Evolutionary conservation across 2,797 vertebrate genomes (phyloP), one percentile per base, ranked within the genome.

Genomic region (Protosalanx chinensis): DNA sequence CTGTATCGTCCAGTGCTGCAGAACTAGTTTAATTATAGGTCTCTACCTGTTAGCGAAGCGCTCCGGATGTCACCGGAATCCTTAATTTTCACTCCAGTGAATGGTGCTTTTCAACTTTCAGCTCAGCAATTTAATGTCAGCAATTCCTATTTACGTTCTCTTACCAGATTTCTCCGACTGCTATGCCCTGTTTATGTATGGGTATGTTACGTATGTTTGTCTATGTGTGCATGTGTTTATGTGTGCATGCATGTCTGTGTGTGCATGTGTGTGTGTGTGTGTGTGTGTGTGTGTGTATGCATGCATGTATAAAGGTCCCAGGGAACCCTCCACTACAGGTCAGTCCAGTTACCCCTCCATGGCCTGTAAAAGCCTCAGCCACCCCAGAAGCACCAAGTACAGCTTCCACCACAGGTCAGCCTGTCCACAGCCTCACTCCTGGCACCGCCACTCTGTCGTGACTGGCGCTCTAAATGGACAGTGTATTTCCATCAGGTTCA

Each of bases 341-440:
- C 95, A 93, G 1, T 86, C 93, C 53, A 87, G 83, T 78, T 98
- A 91, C 76, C 84, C 94, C 0, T 83, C 94, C 16, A 88, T 96
- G 73, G 89, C 93, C 80, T 98, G 91, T 82, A 97, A 96, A 88
- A 94, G 87, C 79, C 93, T 94, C 74, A 91, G 92, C 57, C 94
- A 95, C 70, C 85, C 94, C 51, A 95, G 93, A 91, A 88, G 89
- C 87, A 96, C 91, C 85, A 98, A 98, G 86, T 98, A 98, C 91
- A 97, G 93, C 88, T 97, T 98, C 88, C 96, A 98, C 84, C 96
- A 99, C 91, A 95, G 96, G 97, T 97, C 75, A 88, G 92, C 10
- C 41, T 56, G 29, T 58, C 20, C 27, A 30, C 41, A 16, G 6
- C n/a, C 41, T n/a, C 23, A n/a, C 8, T 58, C 18, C 20, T 6